Conservation (phyloP, 2,113 vertebrate genomes). For the Hippocampus mohnikei region DNA sequence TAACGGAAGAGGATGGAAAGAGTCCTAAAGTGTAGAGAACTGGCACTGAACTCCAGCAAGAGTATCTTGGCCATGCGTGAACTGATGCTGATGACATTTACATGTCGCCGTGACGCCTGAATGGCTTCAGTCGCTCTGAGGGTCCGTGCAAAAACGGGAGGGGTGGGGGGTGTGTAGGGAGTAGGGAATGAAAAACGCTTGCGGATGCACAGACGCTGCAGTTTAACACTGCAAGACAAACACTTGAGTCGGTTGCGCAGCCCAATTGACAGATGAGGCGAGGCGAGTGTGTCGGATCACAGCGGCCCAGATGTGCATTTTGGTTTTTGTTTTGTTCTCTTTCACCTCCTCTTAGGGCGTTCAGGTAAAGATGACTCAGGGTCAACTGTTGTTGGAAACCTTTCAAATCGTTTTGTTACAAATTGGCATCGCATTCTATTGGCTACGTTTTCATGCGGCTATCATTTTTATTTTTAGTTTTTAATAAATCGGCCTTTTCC, state of each 20-base stretch:
- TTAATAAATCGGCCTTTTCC: not conserved
- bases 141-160: conserved; percentile 21
- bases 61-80: conserved; percentile 54
- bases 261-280: conserved; percentile 3
- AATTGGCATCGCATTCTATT: conserved; percentile 1
- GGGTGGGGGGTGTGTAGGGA: not conserved
- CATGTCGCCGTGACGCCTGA: conserved; percentile 58
- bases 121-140: conserved; percentile 37
- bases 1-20: conserved; percentile 14
- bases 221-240: conserved; percentile 40
- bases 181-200: conserved; percentile 20
- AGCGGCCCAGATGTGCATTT: not conserved
- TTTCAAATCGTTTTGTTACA: not conserved
- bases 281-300: not conserved
- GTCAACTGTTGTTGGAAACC: not conserved
- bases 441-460: not conserved
- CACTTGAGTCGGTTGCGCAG: conserved; percentile 15
- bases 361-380: not conserved
- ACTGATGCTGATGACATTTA: conserved; percentile 68
- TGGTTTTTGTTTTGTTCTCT: not conserved
- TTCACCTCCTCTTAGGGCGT: not conserved
- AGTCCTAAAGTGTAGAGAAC: conserved; percentile 38
- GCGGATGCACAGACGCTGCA: conserved; percentile 14
- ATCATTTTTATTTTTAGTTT: not conserved
- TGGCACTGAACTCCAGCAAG: conserved; percentile 31